Conservation (phyloP, 2,113 vertebrate genomes). For the Ctenodactylus gundi region DNA sequence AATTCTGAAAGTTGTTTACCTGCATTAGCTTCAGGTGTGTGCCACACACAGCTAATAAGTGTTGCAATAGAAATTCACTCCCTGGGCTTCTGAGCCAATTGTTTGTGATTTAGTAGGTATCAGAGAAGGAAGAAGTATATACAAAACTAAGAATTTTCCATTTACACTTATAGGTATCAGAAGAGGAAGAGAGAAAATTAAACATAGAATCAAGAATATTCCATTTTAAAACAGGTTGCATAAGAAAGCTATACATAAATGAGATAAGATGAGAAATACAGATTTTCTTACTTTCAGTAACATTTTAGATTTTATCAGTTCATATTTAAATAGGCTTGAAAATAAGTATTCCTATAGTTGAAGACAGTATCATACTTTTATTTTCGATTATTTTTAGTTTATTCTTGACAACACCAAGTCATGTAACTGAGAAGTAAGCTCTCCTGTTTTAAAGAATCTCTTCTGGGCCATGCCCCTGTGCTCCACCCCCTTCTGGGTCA, state of each 20-base stretch:
- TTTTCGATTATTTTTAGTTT: not conserved
- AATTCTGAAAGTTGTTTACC: not conserved
- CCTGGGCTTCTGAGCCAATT: not conserved
- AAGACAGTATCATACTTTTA: not conserved
- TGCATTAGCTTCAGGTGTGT: not conserved
- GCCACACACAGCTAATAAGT: not conserved
- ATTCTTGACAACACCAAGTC: not conserved
- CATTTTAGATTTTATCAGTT: not conserved
- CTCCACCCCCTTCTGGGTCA: no score
- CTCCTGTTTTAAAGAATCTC: not conserved
- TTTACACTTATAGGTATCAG: conserved; percentile 8
- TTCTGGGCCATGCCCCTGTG: no score
- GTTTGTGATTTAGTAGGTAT: conserved; percentile 39
- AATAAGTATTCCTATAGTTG: not conserved
- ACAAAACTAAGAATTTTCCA: conserved; percentile 44
- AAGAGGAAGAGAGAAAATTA: conserved; percentile 15
- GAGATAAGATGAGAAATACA: not conserved
- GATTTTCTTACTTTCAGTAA: conserved; percentile 36
- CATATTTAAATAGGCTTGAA: conserved; percentile 15
- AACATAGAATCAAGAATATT: conserved; percentile 56
- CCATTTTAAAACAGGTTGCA: conserved; percentile 15
- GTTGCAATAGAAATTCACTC: not conserved
- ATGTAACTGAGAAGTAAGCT: not conserved
- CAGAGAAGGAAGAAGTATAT: conserved; percentile 21
- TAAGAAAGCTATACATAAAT: not conserved